phyloP scores from a whole-genome alignment of 2,888 invertebrate genomes.

The Pseudanteris insignis region DNA sequence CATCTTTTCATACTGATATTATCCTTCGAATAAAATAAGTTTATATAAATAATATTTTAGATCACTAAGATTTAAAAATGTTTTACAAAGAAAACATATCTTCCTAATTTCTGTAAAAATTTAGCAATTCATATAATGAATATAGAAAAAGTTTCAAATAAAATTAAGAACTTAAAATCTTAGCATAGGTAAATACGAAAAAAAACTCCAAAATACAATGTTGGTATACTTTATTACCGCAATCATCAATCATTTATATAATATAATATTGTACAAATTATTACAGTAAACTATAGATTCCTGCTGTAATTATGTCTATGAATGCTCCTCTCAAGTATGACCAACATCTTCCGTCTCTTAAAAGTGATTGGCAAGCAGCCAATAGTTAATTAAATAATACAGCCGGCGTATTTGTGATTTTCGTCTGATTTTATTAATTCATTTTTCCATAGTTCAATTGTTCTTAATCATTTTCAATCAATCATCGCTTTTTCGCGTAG shows the following conservation, averaged over 20 bases:
- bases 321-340: constrained; percentile 59
- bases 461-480: constrained; percentile 16
- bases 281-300: constrained; percentile 65
- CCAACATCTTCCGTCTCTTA: constrained; percentile 57
- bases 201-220: constrained; percentile 55
- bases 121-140: no score
- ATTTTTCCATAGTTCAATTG: constrained; percentile 19
- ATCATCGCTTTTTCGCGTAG: constrained; percentile 35
- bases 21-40: no score
- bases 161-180: no score
- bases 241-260: constrained; percentile 60
- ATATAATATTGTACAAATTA: constrained; percentile 66
- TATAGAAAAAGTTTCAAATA: no score
- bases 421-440: constrained; percentile 29
- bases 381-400: constrained; percentile 56
- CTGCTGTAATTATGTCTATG: constrained; percentile 63
- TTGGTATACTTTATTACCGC: constrained; percentile 65
- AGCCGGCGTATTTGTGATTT: constrained; percentile 48
- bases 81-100: no score
- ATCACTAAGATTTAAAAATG: no score
- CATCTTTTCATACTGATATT: no score
- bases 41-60: no score
- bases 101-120: no score
- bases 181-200: background rate
- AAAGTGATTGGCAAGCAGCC: constrained; percentile 55